Evolutionary conservation across 2,888 invertebrate genomes (phyloP), one percentile per base, ranked within the genome.

Genomic region (Drosophila subquinaria): DNA sequence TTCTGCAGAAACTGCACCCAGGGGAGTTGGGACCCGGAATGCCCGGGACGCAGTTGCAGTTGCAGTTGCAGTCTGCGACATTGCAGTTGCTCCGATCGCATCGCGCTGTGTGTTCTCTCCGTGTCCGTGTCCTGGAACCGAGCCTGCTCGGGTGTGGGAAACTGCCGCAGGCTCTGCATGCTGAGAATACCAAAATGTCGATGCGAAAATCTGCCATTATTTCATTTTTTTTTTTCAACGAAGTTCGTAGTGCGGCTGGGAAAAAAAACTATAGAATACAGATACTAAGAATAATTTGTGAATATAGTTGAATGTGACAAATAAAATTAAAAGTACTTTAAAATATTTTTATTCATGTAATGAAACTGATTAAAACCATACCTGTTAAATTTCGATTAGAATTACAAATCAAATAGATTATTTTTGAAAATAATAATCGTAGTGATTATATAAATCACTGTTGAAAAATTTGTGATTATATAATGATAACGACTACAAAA

Each of bases 1-100:
- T 88, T 85, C 86, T 61, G 45, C 55, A 10, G 89, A 89, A 89
- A 79, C 45, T 69, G 77, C 83, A 72, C 68, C 86, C 89, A 76
- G 73, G 86, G 79, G 84, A 65, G 69, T 67, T 78, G 67, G 62
- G 47, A 57, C 61, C 51, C 30, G 23, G 60, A 57, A 56, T 66
- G 35, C 52, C 62, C 56, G 23, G 10, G 27, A 60, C 61, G 67
- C 63, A 61, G 43, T 35, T 67, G 67, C 63, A 61, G 43, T 33
- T 27, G 27, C 27, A 61, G 43, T 33, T 27, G 27, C 27, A 27
- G 27, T 27, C 51, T 17, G 33, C 17, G 42, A 30, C 43, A 35
- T 6, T 66, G 60, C 56, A 62, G 59, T 63, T 62, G 47, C 69
- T 64, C 36, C 27, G 87, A 82, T 87, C 70, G 35, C 40, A 55